Base-by-base conservation (phyloP, 1,140 invertebrate species). In the Cydia strobilella region DNA sequence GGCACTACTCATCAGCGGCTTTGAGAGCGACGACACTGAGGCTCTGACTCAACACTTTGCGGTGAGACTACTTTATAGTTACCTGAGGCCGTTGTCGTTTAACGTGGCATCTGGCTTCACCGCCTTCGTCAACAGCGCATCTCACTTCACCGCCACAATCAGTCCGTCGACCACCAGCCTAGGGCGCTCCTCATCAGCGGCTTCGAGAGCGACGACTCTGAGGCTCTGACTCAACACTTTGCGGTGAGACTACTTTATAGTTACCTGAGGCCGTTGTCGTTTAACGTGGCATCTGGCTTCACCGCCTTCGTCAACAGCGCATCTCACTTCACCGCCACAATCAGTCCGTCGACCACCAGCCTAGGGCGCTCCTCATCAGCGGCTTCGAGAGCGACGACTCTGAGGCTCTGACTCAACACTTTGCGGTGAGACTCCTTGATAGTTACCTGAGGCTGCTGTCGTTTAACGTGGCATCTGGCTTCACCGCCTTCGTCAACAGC, bases 111-210 rank as follows among this genome's bases (percentile, higher is more conserved):
- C 25, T 25, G 1, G 25, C 25, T 25, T 25, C 25, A 25, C 25
- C 25, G 25, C 25, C 25, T 1, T 3, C n/a, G n/a, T 90, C 80
- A 86, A 82, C 77, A 77, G 82, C 0, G 62, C 83, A 12, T 80
- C 80, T 23, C 82, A 87, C 2, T 87, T 82, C 80, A 78, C 79
- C 0, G 35, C 35, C 86, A 85, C 42, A 96, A 95, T 87, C 94
- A 95, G 7, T 39, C 9, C 35, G 35, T 39, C 31, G 95, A 95
- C 87, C 96, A 97, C 82, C 92, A 97, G 76, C 96, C 97, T 13
- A 96, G 96, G 1, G 96, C 96, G 83, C 90, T 98, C 66, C 93
- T 97, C 78, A 95, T 98, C 12, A 96, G 96, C 39, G 97, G 97
- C 6, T 92, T 92, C 79, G 90, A 92, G 18, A 79, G 84, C 0